Conservation (phyloP, 2,113 vertebrate species). For the Aspiorhynchus laticeps region DNA sequence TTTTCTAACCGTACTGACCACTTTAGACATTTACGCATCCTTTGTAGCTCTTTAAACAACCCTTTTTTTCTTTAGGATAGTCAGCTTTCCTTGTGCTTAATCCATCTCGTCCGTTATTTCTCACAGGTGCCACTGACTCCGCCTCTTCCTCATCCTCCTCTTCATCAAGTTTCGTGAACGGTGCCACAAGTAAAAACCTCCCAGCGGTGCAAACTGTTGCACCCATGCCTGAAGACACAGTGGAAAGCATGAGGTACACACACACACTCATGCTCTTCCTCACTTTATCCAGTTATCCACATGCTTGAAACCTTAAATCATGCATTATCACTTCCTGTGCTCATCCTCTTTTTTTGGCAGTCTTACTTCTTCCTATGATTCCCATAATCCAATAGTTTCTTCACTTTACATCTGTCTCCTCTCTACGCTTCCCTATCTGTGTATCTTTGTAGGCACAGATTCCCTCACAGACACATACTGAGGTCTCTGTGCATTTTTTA, state of each 20-base stretch:
- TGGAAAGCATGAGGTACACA: slow-evolving; percentile 95
- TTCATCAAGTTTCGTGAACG: slow-evolving; percentile 97
- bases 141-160: slow-evolving; percentile 96
- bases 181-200: slow-evolving; percentile 97
- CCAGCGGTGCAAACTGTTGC: slow-evolving; percentile 98
- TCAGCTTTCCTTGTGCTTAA: not conserved
- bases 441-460: slow-evolving; percentile 44
- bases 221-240: slow-evolving; percentile 96
- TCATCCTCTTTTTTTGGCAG: not conserved
- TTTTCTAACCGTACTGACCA: not conserved
- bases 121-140: slow-evolving; percentile 92
- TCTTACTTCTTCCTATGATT: slow-evolving; percentile 48
- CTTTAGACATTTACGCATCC: not conserved
- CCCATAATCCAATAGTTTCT: slow-evolving; percentile 55
- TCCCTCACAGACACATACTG: not conserved
- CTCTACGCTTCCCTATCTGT: not conserved
- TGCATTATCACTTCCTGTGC: slow-evolving; percentile 23
- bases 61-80: not conserved
- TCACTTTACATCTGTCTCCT: slow-evolving; percentile 26
- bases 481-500: slow-evolving; percentile 1
- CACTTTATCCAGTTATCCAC: not conserved
- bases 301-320: slow-evolving; percentile 7
- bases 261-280: not conserved
- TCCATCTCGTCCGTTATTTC: slow-evolving; percentile 52
- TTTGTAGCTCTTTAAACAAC: not conserved